Evolutionary conservation across 2,888 invertebrate species (phyloP), one percentile per base, ranked within the genome.

Genomic region (Drosophila pseudotakahashii): DNA sequence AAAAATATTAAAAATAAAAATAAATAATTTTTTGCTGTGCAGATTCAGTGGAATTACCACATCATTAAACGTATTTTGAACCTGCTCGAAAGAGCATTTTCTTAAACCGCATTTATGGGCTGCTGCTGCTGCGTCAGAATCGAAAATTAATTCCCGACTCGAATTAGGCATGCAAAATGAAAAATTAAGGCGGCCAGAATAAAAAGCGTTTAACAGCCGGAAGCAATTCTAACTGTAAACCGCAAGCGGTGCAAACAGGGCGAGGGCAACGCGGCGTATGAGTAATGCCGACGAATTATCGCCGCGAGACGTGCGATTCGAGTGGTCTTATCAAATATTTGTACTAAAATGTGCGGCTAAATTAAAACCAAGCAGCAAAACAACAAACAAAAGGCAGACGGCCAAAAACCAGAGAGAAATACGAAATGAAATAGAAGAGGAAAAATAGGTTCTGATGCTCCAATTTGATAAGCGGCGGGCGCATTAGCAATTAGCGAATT

Each of bases 401-500:
- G 42, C 57, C 55, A 52, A 52, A 69, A 54, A 47, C 37, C 6
- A 39, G 64, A 73, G 79, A 73, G 75, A 71, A 79, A 73, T 64
- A 59, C 26, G 9, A 57, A 19, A 45, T 48, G 13, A 42, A 58
- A 44, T 39, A 64, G 52, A 60, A 53, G 63, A 54, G 41, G 76
- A 47, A 60, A 67, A 81, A 74, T 81, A 82, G 73, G 74, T 73
- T 71, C 42, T 69, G 84, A 89, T 84, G 84, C 88, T 89, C 89
- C 88, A 84, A 79, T 87, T 84, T 84, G 89, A 84, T 84, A 84
- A 84, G 89, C 83, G 69, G 9, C 73, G 64, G 72, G 75, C 81
- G 79, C 87, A 80, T 83, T 88, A 69, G 79, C 83, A 83, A 83
- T 83, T 83, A 83, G 89, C 84, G 85, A 89, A 89, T 87, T 87